Evolutionary conservation across 2,113 vertebrate species (phyloP), one percentile per base, ranked within the genome.

Genomic region (Laterallus jamaicensis): DNA sequence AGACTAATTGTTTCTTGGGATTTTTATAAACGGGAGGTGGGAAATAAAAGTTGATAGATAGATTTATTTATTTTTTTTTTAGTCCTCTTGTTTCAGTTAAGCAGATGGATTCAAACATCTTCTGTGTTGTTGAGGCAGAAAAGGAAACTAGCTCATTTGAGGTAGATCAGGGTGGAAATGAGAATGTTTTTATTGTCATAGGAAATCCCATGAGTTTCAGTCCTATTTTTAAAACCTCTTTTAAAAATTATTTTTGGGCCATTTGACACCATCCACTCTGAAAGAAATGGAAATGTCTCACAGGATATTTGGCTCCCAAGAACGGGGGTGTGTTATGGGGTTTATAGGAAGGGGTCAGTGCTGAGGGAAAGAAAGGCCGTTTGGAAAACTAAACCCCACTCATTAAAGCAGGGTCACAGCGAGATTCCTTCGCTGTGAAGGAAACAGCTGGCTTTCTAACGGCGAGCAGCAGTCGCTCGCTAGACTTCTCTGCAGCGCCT

Each of bases 371-470:
- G 56, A 58, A 59, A 15, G 19, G 26, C 6, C 20, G 7, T 26
- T 44, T 20, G 68, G 39, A 22, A 84, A 47, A 62, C 44, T 47
- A 47, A 47, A 47, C 3, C 44, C 44, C 44, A 3, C 22, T 10
- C 13, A 5, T 15, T 32, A 24, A 9, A 1, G 13, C 0, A 6
- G 39, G 9, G 14, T 20, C 37, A 39, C 9, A 9, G 1, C 3
- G 11, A 59, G 25, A 3, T 12, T 7, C 25, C 29, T 59, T 21
- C 24, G 4, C 9, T 1, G 62, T 6, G 25, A 7, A 3, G 0
- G n/a, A 18, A 64, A 6, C 15, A 2, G 47, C 26, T 42, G 3
- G 24, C n/a, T 44, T 3, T 2, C 9, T 14, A 7, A 2, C 29
- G 17, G 62, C 9, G 12, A 9, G n/a, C 11, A 32, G 26, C 8